Base-by-base conservation (phyloP, 2,888 invertebrate species). In the Eubasilissa splendida region DNA sequence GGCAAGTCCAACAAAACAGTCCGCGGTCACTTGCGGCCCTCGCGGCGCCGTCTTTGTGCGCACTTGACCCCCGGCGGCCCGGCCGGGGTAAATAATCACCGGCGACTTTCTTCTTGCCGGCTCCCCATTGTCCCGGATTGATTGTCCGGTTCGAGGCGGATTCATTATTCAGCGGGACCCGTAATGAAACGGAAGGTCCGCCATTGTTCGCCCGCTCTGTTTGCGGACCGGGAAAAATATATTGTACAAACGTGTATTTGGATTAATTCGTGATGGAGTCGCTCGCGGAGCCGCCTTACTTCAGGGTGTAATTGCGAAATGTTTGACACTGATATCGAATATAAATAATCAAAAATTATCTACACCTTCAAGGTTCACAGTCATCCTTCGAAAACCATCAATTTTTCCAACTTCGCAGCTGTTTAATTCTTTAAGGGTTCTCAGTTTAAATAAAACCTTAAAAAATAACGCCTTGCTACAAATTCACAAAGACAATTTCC, bases 41-140 rank as follows among this genome's bases (percentile, higher is more conserved):
- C 4, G 42, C 42, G 4, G 42, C 74, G 11, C 56, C 42, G 42
- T 42, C 42, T 42, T 42, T 42, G 42, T 42, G 42, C 42, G 42
- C 42, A 42, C 42, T 58, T 42, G 50, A 50, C 63, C 76, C 52
- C 50, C 52, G 60, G 76, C 63, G 22, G 76, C 50, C 63, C 76
- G 76, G 76, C 50, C 63, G 31, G 76, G 63, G 76, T 76, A 76
- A 76, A 76, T 76, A 76, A 76, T 76, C 60, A 14, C 76, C 76
- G 59, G 52, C n/a, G 10, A 22, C 65, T 33, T 31, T 33, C 65
- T 65, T 33, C 33, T 31, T 10, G 63, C 63, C 60, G 33, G 33
- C 22, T 63, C 60, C 31, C 22, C 22, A 31, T 63, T 31, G 60
- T 31, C 22, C 33, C 33, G 60, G 60, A 63, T 63, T 63, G 60